These are phyloP conservation scores for Pristionchus arcanus DNA, from an alignment of 2,888 invertebrate species.

Conservation along the genomic window DNA sequence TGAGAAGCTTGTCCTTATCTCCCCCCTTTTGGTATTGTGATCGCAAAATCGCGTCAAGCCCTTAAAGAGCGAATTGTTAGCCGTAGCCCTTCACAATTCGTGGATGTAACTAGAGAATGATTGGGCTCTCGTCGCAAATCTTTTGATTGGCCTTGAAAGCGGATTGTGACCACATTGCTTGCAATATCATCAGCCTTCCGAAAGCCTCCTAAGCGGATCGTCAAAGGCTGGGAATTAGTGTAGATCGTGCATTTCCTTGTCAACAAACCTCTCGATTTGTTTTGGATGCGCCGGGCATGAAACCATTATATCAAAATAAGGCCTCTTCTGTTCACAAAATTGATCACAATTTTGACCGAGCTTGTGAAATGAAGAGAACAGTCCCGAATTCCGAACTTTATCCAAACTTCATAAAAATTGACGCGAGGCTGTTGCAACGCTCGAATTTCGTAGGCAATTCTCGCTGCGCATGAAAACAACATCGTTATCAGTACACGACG, in stretches of 20 bases:
- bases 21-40: not conserved
- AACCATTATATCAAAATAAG: too few species aligned
- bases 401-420: too few species aligned
- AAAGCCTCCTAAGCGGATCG: not conserved
- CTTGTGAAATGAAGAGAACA: too few species aligned
- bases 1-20: slow-evolving; percentile 7
- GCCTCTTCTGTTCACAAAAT: too few species aligned
- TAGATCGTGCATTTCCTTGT: not conserved
- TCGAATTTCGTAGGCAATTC: not conserved
- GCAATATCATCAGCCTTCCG: not conserved
- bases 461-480: not conserved
- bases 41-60: not conserved
- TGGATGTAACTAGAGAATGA: not conserved
- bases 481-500: slow-evolving; percentile 12
- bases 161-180: not conserved
- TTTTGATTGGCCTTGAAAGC: not conserved
- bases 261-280: not conserved
- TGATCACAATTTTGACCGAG: too few species aligned
- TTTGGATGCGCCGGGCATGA: too few species aligned
- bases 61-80: not conserved
- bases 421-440: too few species aligned
- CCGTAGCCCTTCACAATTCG: not conserved
- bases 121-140: not conserved
- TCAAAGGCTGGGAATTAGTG: not conserved
- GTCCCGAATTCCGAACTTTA: too few species aligned